A percentile compares a stretch with the other conserved stretches of the same genome.
phyloP scores from a whole-genome alignment of 2,113 vertebrate species.

The Tapirus terrestris region DNA sequence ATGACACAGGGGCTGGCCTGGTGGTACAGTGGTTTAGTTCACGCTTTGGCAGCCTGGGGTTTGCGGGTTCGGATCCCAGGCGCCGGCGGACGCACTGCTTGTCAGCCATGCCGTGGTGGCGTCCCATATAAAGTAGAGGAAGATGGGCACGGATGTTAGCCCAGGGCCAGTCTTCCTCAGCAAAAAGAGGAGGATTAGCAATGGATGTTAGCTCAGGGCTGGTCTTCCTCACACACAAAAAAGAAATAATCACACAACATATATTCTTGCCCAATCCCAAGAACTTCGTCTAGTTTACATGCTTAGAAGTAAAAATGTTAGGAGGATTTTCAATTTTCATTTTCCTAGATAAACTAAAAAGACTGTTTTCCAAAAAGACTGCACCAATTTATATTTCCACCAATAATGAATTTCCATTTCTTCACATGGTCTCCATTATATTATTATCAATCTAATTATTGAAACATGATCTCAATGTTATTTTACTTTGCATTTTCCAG shows the following conservation, averaged over 20 bases:
- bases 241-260: not conserved
- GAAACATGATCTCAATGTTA: not conserved
- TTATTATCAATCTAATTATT: not conserved
- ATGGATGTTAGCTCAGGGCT: too few species aligned
- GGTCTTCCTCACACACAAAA: too few species aligned
- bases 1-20: too few species aligned
- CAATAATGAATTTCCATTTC: not conserved
- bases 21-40: too few species aligned
- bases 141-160: too few species aligned
- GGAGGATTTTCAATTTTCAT: not conserved
- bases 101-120: too few species aligned
- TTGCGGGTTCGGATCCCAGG: too few species aligned
- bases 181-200: too few species aligned
- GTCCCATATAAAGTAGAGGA: too few species aligned
- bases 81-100: too few species aligned
- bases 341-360: not conserved
- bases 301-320: conserved; percentile 9
- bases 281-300: not conserved
- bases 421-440: not conserved
- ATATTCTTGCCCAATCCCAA: not conserved
- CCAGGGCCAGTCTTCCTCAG: too few species aligned
- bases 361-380: not conserved
- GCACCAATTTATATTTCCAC: not conserved
- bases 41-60: too few species aligned
- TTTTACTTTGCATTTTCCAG: conserved; percentile 17